Evolutionary conservation across 1,140 invertebrate species (phyloP).

Genomic region (Hyphantria cunea): DNA sequence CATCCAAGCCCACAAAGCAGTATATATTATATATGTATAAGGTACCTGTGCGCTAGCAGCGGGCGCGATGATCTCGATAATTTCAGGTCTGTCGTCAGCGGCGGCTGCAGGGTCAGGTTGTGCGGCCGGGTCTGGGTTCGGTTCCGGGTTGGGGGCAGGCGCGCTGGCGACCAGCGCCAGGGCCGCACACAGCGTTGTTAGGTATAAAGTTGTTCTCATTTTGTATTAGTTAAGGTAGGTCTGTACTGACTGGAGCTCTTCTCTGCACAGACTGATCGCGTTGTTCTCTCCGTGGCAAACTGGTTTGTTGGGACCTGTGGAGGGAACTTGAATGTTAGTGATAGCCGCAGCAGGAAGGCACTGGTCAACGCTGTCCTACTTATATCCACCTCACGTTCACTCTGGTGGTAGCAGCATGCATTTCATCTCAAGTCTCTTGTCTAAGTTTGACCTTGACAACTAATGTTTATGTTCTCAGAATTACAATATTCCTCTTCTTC

Average conservation of each 20-base stretch:
- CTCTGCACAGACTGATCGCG: too few species aligned
- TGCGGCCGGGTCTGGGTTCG: conserved; percentile 42
- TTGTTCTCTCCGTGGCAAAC: conserved; percentile 27
- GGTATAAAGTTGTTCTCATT: conserved; percentile 57
- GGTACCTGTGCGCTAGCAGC: conserved; percentile 74
- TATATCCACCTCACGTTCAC: too few species aligned
- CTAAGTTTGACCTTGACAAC: too few species aligned
- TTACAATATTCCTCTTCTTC: too few species aligned
- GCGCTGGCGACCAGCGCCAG: conserved; percentile 43
- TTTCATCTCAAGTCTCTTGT: too few species aligned
- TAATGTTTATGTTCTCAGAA: too few species aligned
- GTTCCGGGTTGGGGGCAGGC: conserved; percentile 45
- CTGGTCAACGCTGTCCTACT: neutral
- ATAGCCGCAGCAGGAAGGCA: neutral
- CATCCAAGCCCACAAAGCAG: too few species aligned
- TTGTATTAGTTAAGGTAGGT: conserved; percentile 16
- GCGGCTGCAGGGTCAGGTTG: conserved; percentile 51
- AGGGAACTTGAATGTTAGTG: neutral
- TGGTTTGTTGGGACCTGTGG: conserved; percentile 26
- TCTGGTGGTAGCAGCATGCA: too few species aligned
- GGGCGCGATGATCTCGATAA: conserved; percentile 78
- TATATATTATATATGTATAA: neutral
- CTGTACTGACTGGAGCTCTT: neutral
- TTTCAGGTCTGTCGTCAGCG: conserved; percentile 69
- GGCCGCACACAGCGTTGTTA: conserved; percentile 51